phyloP scores from a whole-genome alignment of 2,113 vertebrate species.

The Stegostoma tigrinum region DNA sequence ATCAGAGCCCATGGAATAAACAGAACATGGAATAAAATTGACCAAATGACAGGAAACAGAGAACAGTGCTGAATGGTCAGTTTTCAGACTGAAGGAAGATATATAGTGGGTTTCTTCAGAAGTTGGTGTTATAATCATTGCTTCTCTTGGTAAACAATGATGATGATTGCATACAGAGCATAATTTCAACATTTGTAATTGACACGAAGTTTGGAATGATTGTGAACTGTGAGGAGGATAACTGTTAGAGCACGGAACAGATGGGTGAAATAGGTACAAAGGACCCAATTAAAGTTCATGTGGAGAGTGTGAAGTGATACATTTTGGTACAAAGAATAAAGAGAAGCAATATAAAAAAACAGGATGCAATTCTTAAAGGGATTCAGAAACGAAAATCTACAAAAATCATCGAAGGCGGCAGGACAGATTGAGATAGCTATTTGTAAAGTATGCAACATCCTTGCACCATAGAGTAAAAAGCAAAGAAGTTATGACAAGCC shows the following conservation, averaged over 20 bases:
- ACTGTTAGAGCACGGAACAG: not conserved
- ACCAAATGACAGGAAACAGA: not conserved
- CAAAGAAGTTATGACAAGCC: too few species aligned
- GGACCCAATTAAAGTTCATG: not conserved
- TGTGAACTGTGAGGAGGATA: not conserved
- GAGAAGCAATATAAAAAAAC: too few species aligned
- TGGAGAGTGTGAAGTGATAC: not conserved
- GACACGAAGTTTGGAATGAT: not conserved
- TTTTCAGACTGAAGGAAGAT: not conserved
- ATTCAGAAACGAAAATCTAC: too few species aligned
- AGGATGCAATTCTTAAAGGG: too few species aligned
- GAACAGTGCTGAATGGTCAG: not conserved
- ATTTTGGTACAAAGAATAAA: too few species aligned
- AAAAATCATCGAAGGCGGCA: too few species aligned
- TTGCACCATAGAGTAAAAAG: too few species aligned
- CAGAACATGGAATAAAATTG: not conserved
- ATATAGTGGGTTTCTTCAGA: not conserved
- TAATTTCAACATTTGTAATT: not conserved
- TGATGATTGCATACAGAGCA: not conserved
- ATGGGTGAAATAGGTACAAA: too few species aligned
- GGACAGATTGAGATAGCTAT: too few species aligned
- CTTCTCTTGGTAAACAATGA: not conserved
- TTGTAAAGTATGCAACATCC: too few species aligned
- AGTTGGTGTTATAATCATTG: not conserved
- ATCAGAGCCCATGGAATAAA: not conserved